Percentiles rank a stretch among this genome's conserved stretches.
Conservation (phyloP, 2,797 vertebrate genomes). For the Bovichtus diacanthus region DNA sequence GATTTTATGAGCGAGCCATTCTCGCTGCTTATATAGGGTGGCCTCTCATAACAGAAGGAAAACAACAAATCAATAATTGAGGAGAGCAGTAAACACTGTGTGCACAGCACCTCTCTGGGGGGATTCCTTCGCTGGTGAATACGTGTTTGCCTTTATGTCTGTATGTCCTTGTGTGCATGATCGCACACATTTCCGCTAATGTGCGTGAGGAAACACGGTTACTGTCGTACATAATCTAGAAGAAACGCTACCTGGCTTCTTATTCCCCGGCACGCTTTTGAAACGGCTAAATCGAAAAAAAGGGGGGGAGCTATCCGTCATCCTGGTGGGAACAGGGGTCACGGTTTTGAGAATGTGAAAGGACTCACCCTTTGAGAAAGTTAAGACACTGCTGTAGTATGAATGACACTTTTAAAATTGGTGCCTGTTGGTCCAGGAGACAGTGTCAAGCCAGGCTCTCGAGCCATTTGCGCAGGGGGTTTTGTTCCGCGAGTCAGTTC, state of each 20-base stretch:
- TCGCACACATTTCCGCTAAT: too few relatives aligned
- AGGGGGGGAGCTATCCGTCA: neutral
- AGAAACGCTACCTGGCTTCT: too few relatives aligned
- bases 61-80: constrained; percentile 86
- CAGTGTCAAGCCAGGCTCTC: constrained; percentile 12
- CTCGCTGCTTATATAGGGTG: constrained; percentile 63
- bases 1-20: constrained; percentile 74
- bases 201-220: too few relatives aligned
- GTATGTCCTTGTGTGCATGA: constrained; percentile 10
- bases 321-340: constrained; percentile 7
- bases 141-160: constrained; percentile 42
- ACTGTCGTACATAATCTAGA: too few relatives aligned
- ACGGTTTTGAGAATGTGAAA: constrained; percentile 26
- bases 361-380: constrained; percentile 25
- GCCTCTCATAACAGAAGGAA: constrained; percentile 83
- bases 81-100: constrained; percentile 74
- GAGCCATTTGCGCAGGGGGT: neutral
- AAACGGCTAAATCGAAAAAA: neutral
- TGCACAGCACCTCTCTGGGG: constrained; percentile 66
- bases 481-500: constrained; percentile 19
- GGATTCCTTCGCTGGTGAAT: constrained; percentile 51
- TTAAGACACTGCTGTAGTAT: constrained; percentile 12
- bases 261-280: neutral
- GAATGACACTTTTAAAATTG: constrained; percentile 55
- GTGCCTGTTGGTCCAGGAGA: constrained; percentile 30